phyloP scores from a whole-genome alignment of 2,113 vertebrate genomes.

The Thermophis baileyi region DNA sequence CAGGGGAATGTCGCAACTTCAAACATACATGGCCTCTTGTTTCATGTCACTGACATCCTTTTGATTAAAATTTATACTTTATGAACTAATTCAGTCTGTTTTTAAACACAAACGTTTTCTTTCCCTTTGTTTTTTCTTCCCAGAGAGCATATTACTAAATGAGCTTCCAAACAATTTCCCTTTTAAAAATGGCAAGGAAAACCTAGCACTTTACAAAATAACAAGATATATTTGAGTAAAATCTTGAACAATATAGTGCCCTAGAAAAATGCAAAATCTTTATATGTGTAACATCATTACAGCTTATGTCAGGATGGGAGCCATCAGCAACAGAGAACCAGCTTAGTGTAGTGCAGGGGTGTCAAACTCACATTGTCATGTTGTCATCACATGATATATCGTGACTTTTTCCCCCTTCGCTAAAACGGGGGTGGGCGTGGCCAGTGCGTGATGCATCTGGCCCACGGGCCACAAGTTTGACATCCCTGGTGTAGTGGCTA shows the following conservation, averaged over 20 bases:
- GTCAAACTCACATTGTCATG: no score
- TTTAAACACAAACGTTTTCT: constrained; percentile 16
- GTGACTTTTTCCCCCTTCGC: no score
- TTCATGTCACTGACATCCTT: constrained; percentile 21
- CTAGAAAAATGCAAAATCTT: background rate
- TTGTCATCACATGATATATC: no score
- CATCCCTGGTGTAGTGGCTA: background rate
- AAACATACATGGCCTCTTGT: background rate
- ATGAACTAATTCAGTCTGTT: constrained; percentile 11
- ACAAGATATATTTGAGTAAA: background rate
- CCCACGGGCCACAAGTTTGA: no score
- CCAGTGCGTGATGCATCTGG: no score
- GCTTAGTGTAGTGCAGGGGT: background rate
- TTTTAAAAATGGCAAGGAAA: background rate
- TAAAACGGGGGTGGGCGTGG: no score
- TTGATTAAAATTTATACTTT: constrained; percentile 4
- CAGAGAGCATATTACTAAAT: background rate
- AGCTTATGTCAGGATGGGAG: background rate
- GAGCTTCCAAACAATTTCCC: background rate
- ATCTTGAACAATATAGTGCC: background rate
- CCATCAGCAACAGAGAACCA: background rate
- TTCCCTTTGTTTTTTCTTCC: constrained; percentile 36
- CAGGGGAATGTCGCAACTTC: background rate
- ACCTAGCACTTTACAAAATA: background rate
- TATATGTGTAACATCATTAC: background rate